Evolutionary conservation across 2,888 invertebrate species (phyloP), one percentile per base, ranked within the genome.

Genomic region (Acrobasis suavella): DNA sequence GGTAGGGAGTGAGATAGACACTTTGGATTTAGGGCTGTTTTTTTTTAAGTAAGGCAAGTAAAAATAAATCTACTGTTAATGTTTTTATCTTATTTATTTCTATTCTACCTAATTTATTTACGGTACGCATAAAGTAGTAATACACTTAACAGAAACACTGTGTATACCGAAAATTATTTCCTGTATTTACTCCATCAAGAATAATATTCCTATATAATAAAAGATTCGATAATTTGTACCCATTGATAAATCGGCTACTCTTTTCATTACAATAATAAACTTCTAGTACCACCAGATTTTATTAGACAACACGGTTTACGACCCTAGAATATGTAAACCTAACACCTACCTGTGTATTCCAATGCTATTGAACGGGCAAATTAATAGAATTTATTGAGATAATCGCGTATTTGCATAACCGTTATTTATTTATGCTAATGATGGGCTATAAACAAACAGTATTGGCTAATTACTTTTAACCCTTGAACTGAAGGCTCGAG

Each of bases 401-500:
- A 49, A 49, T 55, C 49, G 16, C 32, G 16, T 39, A 37, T 46
- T 61, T 39, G 16, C 49, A 37, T 37, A 61, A 61, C 46, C 49
- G 61, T 54, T 61, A 54, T 54, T 46, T 54, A 61, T 55, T 37
- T 60, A 52, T 39, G 52, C 60, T 22, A 52, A 42, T 52, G 38
- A n/a, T n/a, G 14, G 17, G 52, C 54, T 22, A 39, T 54, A 55
- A 55, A 62, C 55, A 62, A 62, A 54, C 66, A 68, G 71, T 76
- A 66, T 61, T 70, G 75, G 74, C 74, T 81, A 80, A 82, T 82
- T 78, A 73, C 76, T 64, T 68, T 73, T 78, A 76, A 83, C 83
- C 83, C 75, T 72, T 79, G 73, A 76, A 66, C 72, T 46, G 63
- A 58, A 63, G 61, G 61, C 61, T 54, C 61, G 38, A 70, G 65